Conservation (phyloP, 2,797 vertebrate species). For the Cossypha dichroa region DNA sequence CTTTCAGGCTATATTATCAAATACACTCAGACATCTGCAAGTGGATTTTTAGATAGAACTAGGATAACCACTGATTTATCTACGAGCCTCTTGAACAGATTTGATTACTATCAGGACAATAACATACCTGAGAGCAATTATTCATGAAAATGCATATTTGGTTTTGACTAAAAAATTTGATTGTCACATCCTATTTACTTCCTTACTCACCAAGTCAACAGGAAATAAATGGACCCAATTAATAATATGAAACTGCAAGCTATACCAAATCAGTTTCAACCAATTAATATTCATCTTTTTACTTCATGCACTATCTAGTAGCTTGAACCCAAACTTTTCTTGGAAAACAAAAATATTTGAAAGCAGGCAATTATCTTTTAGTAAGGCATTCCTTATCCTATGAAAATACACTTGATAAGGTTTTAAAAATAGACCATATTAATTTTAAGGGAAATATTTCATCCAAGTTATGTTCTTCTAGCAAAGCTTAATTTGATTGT, state of each 20-base stretch:
- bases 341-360: background rate
- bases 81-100: background rate
- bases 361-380: background rate
- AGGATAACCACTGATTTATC: background rate
- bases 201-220: background rate
- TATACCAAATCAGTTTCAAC: background rate
- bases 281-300: background rate
- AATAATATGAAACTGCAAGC: background rate
- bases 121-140: background rate
- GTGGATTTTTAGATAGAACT: background rate
- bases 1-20: background rate
- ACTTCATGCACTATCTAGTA: background rate
- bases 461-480: background rate
- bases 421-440: background rate
- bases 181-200: accelerated
- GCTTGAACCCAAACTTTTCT: background rate
- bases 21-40: background rate
- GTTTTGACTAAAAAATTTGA: background rate
- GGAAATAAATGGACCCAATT: background rate
- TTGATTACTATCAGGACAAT: background rate
- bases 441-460: background rate
- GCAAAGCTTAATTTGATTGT: background rate
- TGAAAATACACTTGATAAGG: background rate
- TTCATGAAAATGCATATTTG: background rate
- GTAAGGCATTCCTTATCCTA: background rate